Percentiles rank a stretch among this genome's conserved stretches.
phyloP scores from a whole-genome alignment of 2,797 vertebrate genomes.

The Arremon brunneinucha region DNA sequence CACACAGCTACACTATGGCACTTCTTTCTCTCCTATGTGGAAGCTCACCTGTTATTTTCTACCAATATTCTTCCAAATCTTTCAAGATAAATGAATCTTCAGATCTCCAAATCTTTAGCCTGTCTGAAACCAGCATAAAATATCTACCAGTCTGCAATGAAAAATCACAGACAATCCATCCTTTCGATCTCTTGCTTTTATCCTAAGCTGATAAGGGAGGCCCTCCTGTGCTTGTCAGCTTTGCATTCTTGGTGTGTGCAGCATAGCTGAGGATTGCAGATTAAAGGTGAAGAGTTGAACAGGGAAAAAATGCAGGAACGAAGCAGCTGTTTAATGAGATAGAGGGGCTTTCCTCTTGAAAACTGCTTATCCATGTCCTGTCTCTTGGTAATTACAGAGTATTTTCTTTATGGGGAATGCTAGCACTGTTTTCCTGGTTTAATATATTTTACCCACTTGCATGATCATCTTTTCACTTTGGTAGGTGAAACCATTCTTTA shows the following conservation, averaged over 20 bases:
- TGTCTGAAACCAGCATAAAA: background rate
- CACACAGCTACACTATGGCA: background rate
- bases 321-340: slow-evolving; percentile 52
- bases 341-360: slow-evolving; percentile 44
- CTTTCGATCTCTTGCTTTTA: slow-evolving; percentile 40
- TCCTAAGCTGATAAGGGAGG: slow-evolving; percentile 51
- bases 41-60: background rate
- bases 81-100: background rate
- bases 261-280: slow-evolving; percentile 34
- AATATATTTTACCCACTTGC: slow-evolving; percentile 8
- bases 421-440: slow-evolving; percentile 4
- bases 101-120: slow-evolving; percentile 13
- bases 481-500: background rate
- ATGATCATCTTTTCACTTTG: slow-evolving; percentile 4
- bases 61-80: background rate
- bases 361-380: slow-evolving; percentile 44
- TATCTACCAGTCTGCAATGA: slow-evolving; percentile 17
- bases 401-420: background rate
- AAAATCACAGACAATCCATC: slow-evolving; percentile 52
- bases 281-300: slow-evolving; percentile 66
- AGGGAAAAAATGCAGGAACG: slow-evolving; percentile 11
- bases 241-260: slow-evolving; percentile 44
- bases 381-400: slow-evolving; percentile 15
- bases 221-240: slow-evolving; percentile 40
- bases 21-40: background rate